phyloP scores from a whole-genome alignment of 1,140 invertebrate genomes.

The Habropoda laboriosa region DNA sequence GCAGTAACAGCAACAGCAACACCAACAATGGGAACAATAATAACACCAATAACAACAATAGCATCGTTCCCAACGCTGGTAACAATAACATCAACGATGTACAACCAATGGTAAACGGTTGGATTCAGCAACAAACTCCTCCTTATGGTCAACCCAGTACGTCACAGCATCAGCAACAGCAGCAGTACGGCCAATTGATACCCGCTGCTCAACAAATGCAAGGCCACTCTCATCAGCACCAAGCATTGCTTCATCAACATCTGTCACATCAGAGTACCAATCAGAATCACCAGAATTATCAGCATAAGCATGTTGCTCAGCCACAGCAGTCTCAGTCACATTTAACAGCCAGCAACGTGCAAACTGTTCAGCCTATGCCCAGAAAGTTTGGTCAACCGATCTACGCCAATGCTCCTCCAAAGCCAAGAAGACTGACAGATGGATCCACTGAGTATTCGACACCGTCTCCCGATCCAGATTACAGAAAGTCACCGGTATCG shows the following conservation, averaged over 20 bases:
- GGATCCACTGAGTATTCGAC: conserved; percentile 87
- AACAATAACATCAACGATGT: conserved; percentile 53
- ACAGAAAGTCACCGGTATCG: conserved; percentile 71
- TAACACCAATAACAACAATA: conserved; percentile 68
- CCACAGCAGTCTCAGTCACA: conserved; percentile 54
- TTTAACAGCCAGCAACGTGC: conserved; percentile 49
- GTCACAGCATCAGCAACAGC: conserved; percentile 64
- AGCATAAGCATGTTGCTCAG: conserved; percentile 49
- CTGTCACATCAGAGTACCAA: conserved; percentile 31
- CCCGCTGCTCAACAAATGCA: conserved; percentile 49
- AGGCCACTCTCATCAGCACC: conserved; percentile 60
- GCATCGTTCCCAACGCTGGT: conserved; percentile 48
- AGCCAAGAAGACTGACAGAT: conserved; percentile 86
- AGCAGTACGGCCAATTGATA: conserved; percentile 57
- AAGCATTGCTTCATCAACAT: conserved; percentile 61
- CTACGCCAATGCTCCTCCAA: conserved; percentile 94
- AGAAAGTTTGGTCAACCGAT: conserved; percentile 85
- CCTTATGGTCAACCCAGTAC: conserved; percentile 69
- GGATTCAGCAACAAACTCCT: conserved; percentile 70
- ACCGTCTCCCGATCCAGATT: conserved; percentile 82
- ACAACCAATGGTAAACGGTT: conserved; percentile 73
- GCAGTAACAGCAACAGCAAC: conserved; percentile 73
- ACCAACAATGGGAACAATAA: conserved; percentile 54
- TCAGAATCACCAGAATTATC: conserved; percentile 46
- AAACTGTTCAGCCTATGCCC: conserved; percentile 66